Base-by-base conservation (phyloP, 2,888 invertebrate genomes). In the Parelbella ahira region DNA sequence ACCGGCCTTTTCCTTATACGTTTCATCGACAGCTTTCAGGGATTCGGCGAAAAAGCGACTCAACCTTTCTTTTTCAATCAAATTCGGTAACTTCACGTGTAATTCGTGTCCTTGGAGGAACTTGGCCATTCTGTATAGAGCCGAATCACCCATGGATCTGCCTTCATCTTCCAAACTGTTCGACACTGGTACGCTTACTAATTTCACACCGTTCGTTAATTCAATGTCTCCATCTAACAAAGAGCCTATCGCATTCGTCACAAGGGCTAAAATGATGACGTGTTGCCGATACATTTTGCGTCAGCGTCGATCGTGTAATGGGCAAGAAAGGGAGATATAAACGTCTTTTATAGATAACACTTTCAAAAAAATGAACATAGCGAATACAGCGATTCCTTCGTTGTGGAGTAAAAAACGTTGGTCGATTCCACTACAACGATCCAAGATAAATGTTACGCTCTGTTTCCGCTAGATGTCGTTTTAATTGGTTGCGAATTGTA, bases 91-190 rank as follows among this genome's bases (percentile, higher is more conserved):
- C 58, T 90, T 92, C 44, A 94, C 91, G 59, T 92, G 90, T 7
- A 94, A 65, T 63, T 94, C 94, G 51, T 94, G 93, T 1, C 89
- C 91, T 60, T 91, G 89, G 1, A 94, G 70, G 55, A 94, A 94
- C 56, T 89, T 90, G 7, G 92, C 89, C 57, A 94, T 75, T 4
- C 90, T 76, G 3, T 88, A 91, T 38, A 93, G 51, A 0, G 89
- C 64, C 0, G 89, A 81, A 23, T 89, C 88, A 21, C 84, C 90
- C 29, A 77, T 66, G 39, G 78, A 69, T 49, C 88, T 54, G 27
- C 88, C 69, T 65, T 66, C 91, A 70, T 76, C 88, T 51, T 63
- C 84, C 52, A 68, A 76, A 44, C 75, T 81, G 47, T 89, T 90
- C 1, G 86, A 71, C 28, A 88, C 69, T 25, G 80, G 80, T 44